Evolutionary conservation across 1,140 invertebrate species (phyloP), one percentile per base, ranked within the genome.

Genomic region (Oedothorax gibbosus): DNA sequence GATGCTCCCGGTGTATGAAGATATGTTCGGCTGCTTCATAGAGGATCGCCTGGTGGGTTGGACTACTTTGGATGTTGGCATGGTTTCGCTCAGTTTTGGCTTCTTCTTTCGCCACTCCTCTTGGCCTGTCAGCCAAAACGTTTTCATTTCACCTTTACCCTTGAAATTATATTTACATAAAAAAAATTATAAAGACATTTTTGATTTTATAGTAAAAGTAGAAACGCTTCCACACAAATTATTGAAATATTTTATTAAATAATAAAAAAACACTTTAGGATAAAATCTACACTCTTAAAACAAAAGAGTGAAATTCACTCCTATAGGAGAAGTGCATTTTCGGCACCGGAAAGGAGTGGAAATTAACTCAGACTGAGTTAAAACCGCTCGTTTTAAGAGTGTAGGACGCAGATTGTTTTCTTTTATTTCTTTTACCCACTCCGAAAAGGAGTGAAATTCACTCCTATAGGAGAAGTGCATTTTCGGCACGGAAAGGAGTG

Each of bases 71-170:
- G 20, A 15, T 21, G n/a, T 66, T 56, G 15, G 20, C 15, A 12
- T 12, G 2, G 10, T 54, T n/a, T 81, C 51, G 7, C 60, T 7
- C 9, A 14, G 0, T 15, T 49, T 60, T 8, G 8, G 14, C 11
- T 81, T 60, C 54, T 50, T 60, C 14, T 35, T 50, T 12, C 51
- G n/a, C 53, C 12, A 71, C 12, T 60, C 35, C 4, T 96, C 94
- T 88, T 97, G 95, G 0, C 95, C 95, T 12, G 93, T 89, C 50
- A 98, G 88, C 95, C 96, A 98, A 89, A 95, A 97, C 0, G 95
- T 96, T 89, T 94, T 93, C 94, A 96, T 95, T 88, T 95, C 93
- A 50, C 96, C 96, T 91, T 97, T 97, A 15, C 96, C 96, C 93
- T 95, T 81, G n/a, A 53, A 53, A 6, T 35, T 2, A 35, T 35